Percentiles rank a stretch among this genome's conserved stretches.
phyloP scores from a whole-genome alignment of 2,888 invertebrate species.

The Yponomeuta plumbellus region DNA sequence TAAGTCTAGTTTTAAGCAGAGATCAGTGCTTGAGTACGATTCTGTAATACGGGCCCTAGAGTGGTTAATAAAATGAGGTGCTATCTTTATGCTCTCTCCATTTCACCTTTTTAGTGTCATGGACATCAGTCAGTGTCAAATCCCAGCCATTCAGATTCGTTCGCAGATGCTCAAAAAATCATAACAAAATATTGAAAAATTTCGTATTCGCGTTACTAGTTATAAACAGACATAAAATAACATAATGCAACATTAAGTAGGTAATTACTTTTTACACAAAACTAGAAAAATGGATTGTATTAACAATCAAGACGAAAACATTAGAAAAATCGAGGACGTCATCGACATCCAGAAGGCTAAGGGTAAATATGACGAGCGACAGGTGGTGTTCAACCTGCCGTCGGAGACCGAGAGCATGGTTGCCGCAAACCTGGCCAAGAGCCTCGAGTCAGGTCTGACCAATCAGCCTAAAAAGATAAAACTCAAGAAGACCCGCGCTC shows the following conservation, averaged over 20 bases:
- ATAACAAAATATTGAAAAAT: conserved; percentile 14
- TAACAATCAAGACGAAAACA: conserved; percentile 35
- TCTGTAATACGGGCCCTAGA: no score
- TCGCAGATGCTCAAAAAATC: conserved; percentile 28
- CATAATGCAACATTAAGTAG: background rate
- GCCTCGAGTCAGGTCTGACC: conserved; percentile 50
- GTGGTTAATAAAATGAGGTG: no score
- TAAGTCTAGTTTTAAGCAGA: no score
- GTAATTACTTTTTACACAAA: background rate
- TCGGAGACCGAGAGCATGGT: conserved; percentile 39
- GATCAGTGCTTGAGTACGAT: no score
- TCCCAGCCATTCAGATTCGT: conserved; percentile 28
- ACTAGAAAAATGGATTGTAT: conserved; percentile 36
- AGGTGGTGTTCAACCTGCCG: conserved; percentile 56
- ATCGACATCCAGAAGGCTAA: conserved; percentile 66
- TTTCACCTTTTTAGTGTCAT: background rate
- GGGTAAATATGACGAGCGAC: conserved; percentile 46
- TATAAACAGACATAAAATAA: background rate
- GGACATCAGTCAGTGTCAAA: no score
- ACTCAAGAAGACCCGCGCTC: conserved; percentile 40
- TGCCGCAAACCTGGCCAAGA: conserved; percentile 43
- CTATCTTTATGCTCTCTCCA: no score
- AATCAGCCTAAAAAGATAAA: conserved; percentile 37
- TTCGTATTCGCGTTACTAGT: background rate
- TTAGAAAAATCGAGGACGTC: conserved; percentile 65